These are phyloP conservation scores for Xyliphius kryptos DNA, from an alignment of 2,113 vertebrate species.

Conservation along the genomic window DNA sequence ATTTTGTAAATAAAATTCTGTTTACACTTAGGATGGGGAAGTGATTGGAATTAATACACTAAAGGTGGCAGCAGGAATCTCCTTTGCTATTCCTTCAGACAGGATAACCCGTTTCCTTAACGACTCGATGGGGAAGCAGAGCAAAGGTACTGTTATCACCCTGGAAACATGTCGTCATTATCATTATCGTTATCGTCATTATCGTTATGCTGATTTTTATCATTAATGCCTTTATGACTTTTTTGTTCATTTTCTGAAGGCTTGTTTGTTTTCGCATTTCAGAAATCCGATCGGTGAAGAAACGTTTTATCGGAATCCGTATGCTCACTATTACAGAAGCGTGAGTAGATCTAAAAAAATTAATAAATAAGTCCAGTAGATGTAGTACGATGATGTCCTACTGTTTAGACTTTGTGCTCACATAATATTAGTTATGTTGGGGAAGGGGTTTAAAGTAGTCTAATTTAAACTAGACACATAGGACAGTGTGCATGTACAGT, in stretches of 20 bases:
- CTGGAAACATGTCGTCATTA: background rate
- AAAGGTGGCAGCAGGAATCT: slow-evolving; percentile 90
- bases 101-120: slow-evolving; percentile 81
- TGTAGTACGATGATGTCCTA: too few species aligned
- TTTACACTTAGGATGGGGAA: slow-evolving; percentile 75
- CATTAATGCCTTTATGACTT: too few species aligned
- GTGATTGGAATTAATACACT: slow-evolving; percentile 94
- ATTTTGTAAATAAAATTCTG: too few species aligned
- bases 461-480: too few species aligned
- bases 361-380: background rate
- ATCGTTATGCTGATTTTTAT: background rate
- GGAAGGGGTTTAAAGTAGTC: too few species aligned
- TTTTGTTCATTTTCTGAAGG: too few species aligned
- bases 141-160: slow-evolving; percentile 66
- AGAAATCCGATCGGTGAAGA: slow-evolving; percentile 75
- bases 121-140: slow-evolving; percentile 72
- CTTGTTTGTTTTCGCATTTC: slow-evolving; percentile 24
- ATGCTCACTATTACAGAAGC: slow-evolving; percentile 85
- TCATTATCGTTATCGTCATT: too few species aligned
- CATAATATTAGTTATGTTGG: background rate
- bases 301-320: slow-evolving; percentile 86
- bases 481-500: too few species aligned
- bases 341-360: slow-evolving; percentile 66
- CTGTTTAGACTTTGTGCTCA: background rate
- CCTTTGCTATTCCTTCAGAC: slow-evolving; percentile 90